Conservation (phyloP, 2,888 invertebrate genomes). For the Mythimna pallens region DNA sequence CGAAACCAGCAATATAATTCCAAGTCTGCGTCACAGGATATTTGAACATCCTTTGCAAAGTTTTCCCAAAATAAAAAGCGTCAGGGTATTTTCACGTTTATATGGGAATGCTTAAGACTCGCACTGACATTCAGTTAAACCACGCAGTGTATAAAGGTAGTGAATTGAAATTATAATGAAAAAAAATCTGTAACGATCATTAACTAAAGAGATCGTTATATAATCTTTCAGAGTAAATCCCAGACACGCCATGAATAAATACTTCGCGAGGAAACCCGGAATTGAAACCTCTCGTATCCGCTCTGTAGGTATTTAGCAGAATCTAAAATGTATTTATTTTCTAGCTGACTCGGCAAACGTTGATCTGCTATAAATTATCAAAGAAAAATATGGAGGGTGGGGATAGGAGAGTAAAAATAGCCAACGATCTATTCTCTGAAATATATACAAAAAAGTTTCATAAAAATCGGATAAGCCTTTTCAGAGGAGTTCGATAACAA, state of each 20-base stretch:
- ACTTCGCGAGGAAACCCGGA: neutral
- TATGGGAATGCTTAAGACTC: neutral
- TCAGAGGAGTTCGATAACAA: too few relatives aligned
- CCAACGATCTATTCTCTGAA: too few relatives aligned
- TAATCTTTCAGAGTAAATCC: neutral
- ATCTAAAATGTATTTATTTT: too few relatives aligned
- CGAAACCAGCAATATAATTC: neutral
- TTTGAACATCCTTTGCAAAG: neutral
- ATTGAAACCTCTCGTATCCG: neutral
- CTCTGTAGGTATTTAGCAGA: neutral
- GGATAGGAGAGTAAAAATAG: too few relatives aligned
- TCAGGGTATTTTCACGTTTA: neutral
- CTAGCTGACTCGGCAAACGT: too few relatives aligned
- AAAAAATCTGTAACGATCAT: neutral
- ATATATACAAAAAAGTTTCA: too few relatives aligned
- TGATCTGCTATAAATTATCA: too few relatives aligned
- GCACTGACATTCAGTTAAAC: neutral
- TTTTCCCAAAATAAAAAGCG: neutral
- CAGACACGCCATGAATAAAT: neutral
- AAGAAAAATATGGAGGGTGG: too few relatives aligned
- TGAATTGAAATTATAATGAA: neutral
- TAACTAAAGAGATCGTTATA: neutral
- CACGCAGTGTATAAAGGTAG: neutral
- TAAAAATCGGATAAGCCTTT: too few relatives aligned
- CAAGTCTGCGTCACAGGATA: neutral